These are phyloP conservation scores for Piscicola geometra DNA, from an alignment of 2,888 invertebrate species.

Conservation along the genomic window DNA sequence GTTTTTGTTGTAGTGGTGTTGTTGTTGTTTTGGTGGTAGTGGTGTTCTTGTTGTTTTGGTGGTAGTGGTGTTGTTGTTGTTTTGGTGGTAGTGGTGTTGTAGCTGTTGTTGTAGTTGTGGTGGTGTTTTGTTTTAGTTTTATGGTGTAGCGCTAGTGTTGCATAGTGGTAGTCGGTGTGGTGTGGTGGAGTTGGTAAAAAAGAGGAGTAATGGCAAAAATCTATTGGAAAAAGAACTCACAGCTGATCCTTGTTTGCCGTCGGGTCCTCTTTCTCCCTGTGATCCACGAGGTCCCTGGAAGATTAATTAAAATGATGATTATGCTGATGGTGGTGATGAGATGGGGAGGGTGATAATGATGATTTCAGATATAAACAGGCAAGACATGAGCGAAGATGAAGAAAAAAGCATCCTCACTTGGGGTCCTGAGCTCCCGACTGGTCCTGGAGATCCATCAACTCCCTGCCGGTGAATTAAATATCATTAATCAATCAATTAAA, in stretches of 20 bases:
- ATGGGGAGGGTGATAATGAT: background rate
- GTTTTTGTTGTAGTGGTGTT: no score
- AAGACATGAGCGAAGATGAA: no score
- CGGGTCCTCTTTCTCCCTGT: slow-evolving; percentile 48
- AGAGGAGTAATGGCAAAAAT: background rate
- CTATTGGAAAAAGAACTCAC: slow-evolving; percentile 18
- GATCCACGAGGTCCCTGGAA: slow-evolving; percentile 46
- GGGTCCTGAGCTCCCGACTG: slow-evolving; percentile 8
- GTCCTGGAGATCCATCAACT: slow-evolving; percentile 22
- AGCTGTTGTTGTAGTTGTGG: no score
- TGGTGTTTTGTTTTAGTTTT: no score
- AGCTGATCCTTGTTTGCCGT: slow-evolving; percentile 50
- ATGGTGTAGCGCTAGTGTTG: no score
- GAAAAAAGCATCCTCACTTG: slow-evolving; percentile 12
- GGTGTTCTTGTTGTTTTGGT: no score
- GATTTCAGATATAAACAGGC: no score
- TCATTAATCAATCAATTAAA: background rate
- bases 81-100: no score
- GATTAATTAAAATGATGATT: slow-evolving; percentile 29
- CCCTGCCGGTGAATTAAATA: slow-evolving; percentile 10
- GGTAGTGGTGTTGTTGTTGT: no score
- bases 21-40: no score
- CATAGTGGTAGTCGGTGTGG: no score
- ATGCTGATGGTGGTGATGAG: slow-evolving; percentile 5
- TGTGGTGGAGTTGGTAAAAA: no score